phyloP scores from a whole-genome alignment of 2,797 vertebrate genomes.

The Argyrosomus regius region DNA sequence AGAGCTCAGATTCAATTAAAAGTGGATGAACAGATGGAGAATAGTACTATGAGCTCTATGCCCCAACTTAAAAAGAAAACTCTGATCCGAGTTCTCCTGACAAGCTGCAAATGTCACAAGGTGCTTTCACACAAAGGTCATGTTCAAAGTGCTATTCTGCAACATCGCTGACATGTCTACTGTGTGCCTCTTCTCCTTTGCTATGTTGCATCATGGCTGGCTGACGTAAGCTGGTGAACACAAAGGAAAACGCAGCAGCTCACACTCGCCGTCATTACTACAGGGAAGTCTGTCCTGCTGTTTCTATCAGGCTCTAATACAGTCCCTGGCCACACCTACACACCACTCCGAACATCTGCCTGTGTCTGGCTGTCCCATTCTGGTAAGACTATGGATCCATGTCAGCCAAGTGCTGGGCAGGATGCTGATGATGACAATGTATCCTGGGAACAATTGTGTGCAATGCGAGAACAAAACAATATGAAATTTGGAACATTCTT shows the following conservation, averaged over 20 bases:
- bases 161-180: conserved; percentile 35
- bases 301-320: conserved; percentile 38
- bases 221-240: conserved; percentile 73
- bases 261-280: conserved; percentile 36
- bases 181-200: conserved; percentile 44
- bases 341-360: conserved; percentile 60
- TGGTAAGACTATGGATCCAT: background rate
- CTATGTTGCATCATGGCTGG: conserved; percentile 69
- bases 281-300: conserved; percentile 44
- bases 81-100: conserved; percentile 33
- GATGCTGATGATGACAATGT: conserved; percentile 24
- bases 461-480: conserved; percentile 7
- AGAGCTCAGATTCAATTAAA: conserved; percentile 16
- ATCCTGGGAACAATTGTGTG: conserved; percentile 23
- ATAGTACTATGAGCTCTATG: conserved; percentile 1
- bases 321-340: conserved; percentile 41
- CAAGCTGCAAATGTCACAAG: conserved; percentile 61
- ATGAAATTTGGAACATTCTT: conserved; percentile 29
- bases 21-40: conserved; percentile 19
- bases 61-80: conserved; percentile 17
- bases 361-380: conserved; percentile 29
- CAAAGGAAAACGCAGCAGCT: conserved; percentile 47
- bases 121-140: conserved; percentile 46
- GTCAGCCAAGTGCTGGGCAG: conserved; percentile 23
- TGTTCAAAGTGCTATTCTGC: conserved; percentile 56